Base-by-base conservation (phyloP, 1,140 invertebrate genomes). In the Pseudomyrmex pallidus region DNA sequence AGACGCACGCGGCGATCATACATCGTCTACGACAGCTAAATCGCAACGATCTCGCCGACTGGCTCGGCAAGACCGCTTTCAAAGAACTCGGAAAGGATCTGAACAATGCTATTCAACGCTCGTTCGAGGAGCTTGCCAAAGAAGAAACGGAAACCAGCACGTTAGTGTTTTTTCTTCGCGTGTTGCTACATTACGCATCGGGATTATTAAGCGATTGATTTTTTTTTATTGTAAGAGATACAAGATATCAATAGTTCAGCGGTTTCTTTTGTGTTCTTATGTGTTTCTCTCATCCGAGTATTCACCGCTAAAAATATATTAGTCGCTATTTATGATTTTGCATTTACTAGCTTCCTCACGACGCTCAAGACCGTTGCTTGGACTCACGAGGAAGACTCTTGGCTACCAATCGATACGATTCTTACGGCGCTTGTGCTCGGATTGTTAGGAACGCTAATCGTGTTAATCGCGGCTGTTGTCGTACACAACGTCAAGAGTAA, bases 61-160 rank as follows among this genome's bases (percentile, higher is more conserved):
- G 95, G 95, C 85, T 96, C 1, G 95, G 95, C 9, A 94, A 91
- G 77, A 95, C 94, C 3, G 94, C 95, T 2, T 96, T 96, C 91
- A 91, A 94, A 74, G 92, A 96, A 85, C 89, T 96, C 57, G 94
- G 95, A 13, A 93, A 93, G 82, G 95, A 96, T 88, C 90, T 96
- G 57, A 92, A 95, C 89, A 93, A 94, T 76, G 92, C 92, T 20
- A 84, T 95, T 48, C 84, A 92, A 22, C 82, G 89, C 48, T 89
- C 91, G 0, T 92, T 94, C 48, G 90, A 87, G 17, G 85, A 88
- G 61, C 73, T 90, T 15, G 77, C 88, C 59, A 61, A 87, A 17
- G 85, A 83, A 20, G 83, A 91, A 84, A 91, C 82, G 35, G 87
- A 91, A 76, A 86, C 73, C 1, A 59, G 66, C 80, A 70, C 66